Percentiles rank a stretch among this genome's conserved stretches.
Conservation (phyloP, 2,888 invertebrate species). For the Caenorhabditis angaria region DNA sequence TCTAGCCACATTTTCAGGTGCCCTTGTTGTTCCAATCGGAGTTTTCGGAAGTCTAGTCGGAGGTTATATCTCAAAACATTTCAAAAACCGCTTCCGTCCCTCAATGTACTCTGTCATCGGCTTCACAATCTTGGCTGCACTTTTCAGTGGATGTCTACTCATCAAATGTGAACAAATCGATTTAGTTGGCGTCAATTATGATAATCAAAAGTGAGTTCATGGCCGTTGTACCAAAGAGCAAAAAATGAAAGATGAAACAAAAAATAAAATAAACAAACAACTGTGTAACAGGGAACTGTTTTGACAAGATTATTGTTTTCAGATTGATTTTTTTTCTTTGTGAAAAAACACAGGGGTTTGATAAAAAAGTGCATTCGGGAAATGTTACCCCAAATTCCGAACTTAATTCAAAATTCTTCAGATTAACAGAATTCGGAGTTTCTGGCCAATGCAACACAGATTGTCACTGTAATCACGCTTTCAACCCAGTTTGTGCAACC, state of each 20-base stretch:
- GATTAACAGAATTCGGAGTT: constrained; percentile 26
- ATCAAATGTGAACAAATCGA: constrained; percentile 32
- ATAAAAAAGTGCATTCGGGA: too few species aligned
- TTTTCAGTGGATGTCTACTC: constrained; percentile 31
- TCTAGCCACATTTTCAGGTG: constrained; percentile 35
- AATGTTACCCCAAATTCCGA: too few species aligned
- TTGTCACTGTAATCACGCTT: constrained; percentile 52
- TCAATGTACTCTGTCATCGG: constrained; percentile 30
- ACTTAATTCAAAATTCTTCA: constrained; percentile 7
- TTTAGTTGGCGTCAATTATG: constrained; percentile 23
- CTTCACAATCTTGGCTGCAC: constrained; percentile 19
- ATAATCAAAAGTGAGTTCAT: background rate
- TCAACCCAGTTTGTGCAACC: constrained; percentile 55
- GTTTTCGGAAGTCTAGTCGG: constrained; percentile 50
- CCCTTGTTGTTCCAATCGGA: constrained; percentile 57
- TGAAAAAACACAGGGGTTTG: too few species aligned
- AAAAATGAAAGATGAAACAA: too few species aligned
- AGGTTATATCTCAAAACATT: constrained; percentile 34
- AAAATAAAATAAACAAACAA: background rate
- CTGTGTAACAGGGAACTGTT: background rate
- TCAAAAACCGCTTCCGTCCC: constrained; percentile 17
- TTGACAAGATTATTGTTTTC: too few species aligned
- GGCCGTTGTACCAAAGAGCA: background rate
- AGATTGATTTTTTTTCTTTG: too few species aligned
- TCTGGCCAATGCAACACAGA: constrained; percentile 31